A percentile compares a stretch with the other conserved stretches of the same genome.
Conservation (phyloP, 2,888 invertebrate genomes). For the Thymelicus sylvestris region DNA sequence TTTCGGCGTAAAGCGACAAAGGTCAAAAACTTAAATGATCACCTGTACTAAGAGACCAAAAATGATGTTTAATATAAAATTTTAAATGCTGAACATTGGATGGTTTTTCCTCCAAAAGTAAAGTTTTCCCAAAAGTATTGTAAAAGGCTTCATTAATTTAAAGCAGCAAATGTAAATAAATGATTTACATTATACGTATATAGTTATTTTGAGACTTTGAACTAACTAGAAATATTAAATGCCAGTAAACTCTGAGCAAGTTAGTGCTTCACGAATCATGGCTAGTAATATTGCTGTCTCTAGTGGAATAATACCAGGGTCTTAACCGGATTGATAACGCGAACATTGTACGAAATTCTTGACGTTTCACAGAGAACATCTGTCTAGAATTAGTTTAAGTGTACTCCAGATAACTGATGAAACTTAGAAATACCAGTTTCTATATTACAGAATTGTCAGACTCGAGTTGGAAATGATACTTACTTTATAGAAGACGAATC, state of each 20-base stretch:
- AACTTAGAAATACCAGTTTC: conserved; percentile 6
- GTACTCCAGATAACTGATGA: conserved; percentile 6
- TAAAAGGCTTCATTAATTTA: too few relatives aligned
- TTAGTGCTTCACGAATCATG: conserved; percentile 25
- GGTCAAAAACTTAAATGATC: too few relatives aligned
- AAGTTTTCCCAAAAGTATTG: too few relatives aligned
- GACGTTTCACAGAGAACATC: conserved; percentile 7
- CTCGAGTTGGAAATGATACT: background rate
- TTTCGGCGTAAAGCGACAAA: too few relatives aligned
- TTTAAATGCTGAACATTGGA: too few relatives aligned
- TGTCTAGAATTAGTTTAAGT: background rate
- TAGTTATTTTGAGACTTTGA: conserved; percentile 3
- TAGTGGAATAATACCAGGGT: conserved; percentile 22
- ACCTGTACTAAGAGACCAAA: too few relatives aligned
- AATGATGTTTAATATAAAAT: too few relatives aligned
- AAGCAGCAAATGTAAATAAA: background rate
- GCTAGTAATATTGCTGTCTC: conserved; percentile 27
- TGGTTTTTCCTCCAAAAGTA: too few relatives aligned
- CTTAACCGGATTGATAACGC: conserved; percentile 24
- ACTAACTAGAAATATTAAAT: conserved; percentile 12
- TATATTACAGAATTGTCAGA: background rate
- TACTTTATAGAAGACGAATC: too few relatives aligned
- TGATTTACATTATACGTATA: background rate
- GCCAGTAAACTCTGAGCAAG: conserved; percentile 19
- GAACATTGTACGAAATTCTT: conserved; percentile 6